Conservation (phyloP, 2,113 vertebrate species). For the Chrysochloris asiatica region DNA sequence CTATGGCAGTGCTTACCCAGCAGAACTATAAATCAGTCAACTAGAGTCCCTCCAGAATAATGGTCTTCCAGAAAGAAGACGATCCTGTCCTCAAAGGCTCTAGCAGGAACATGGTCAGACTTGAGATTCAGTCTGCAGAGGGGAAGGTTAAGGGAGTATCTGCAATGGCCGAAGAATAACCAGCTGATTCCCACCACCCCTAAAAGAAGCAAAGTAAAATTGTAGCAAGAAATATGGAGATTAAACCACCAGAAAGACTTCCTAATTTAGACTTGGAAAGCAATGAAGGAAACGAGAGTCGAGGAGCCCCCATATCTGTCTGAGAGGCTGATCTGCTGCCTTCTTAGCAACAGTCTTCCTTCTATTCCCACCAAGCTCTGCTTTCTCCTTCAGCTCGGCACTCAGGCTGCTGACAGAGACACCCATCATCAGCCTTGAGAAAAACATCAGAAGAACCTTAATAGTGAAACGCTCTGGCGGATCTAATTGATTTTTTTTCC, state of each 20-base stretch:
- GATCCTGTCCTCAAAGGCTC: background rate
- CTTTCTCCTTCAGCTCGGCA: background rate
- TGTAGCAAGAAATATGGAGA: constrained; percentile 26
- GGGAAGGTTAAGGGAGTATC: background rate
- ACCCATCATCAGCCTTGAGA: constrained; percentile 50
- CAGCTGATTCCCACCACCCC: background rate
- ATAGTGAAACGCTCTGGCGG: constrained; percentile 60
- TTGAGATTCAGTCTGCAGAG: background rate
- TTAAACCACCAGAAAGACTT: background rate
- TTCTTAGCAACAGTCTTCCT: background rate
- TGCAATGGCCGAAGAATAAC: constrained; percentile 5
- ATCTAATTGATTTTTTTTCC: constrained; percentile 80
- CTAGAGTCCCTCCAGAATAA: background rate
- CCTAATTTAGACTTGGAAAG: background rate
- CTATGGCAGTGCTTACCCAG: background rate
- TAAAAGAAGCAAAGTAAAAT: background rate
- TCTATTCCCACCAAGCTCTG: constrained; percentile 17
- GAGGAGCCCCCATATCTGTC: background rate
- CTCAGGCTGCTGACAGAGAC: background rate
- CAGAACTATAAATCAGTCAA: background rate
- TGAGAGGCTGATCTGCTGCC: background rate
- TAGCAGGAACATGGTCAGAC: background rate
- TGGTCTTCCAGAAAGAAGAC: background rate
- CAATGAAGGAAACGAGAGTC: background rate
- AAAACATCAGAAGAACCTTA: constrained; percentile 78